phyloP scores from a whole-genome alignment of 2,113 vertebrate genomes.

The Montifringilla adamsi region DNA sequence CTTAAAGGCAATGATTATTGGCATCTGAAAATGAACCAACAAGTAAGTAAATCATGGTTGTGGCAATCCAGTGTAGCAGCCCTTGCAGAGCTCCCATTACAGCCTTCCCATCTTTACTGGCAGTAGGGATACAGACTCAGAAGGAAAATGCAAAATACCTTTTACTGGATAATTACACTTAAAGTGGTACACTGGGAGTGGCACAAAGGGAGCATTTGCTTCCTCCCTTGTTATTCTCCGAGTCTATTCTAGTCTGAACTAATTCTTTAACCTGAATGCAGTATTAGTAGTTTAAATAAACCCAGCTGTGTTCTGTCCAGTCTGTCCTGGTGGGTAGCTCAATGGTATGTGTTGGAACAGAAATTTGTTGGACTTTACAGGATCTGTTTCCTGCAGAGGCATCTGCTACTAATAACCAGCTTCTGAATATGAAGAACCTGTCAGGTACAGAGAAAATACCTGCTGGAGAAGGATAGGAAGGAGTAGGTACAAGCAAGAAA shows the following conservation, averaged over 20 bases:
- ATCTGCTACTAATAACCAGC: neutral
- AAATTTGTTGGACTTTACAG: neutral
- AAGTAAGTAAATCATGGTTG: neutral
- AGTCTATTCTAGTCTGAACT: neutral
- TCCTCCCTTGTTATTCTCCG: neutral
- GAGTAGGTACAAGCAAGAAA: neutral
- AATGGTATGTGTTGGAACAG: neutral
- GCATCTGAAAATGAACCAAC: neutral
- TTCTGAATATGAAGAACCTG: neutral
- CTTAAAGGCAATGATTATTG: neutral
- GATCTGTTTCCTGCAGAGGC: neutral
- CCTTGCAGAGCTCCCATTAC: neutral
- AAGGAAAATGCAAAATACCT: neutral
- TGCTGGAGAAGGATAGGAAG: neutral
- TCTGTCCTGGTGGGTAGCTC: neutral
- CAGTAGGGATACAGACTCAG: neutral
- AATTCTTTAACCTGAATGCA: neutral
- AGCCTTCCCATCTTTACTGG: neutral
- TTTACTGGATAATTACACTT: neutral
- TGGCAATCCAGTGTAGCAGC: neutral
- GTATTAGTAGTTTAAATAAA: neutral
- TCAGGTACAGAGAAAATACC: neutral
- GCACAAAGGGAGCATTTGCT: neutral
- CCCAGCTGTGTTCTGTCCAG: neutral
- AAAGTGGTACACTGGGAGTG: neutral